These are phyloP conservation scores for Eumeta japonica DNA, from an alignment of 1,140 invertebrate genomes.

Conservation along the genomic window DNA sequence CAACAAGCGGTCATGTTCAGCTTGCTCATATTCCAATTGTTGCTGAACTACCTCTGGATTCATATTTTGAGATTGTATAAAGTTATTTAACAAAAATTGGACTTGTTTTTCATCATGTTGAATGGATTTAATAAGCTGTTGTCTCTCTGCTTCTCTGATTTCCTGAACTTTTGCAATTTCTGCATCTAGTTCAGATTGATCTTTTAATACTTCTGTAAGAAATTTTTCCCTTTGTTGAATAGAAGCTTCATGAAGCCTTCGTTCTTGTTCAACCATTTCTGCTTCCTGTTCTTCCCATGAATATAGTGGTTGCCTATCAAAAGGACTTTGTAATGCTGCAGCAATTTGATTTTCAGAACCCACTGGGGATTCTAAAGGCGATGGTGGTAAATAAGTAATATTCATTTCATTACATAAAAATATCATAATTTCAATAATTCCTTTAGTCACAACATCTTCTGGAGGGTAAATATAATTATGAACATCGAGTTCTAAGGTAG, in stretches of 20 bases:
- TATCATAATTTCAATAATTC: constrained; percentile 66
- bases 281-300: constrained; percentile 53
- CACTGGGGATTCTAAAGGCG: too few relatives aligned
- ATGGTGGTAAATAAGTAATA: constrained; percentile 36
- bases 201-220: constrained; percentile 60
- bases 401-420: constrained; percentile 61
- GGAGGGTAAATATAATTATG: constrained; percentile 66
- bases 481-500: constrained; percentile 61
- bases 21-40: constrained; percentile 64
- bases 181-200: constrained; percentile 64
- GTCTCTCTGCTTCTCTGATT: constrained; percentile 62
- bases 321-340: constrained; percentile 24
- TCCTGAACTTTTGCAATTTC: constrained; percentile 68
- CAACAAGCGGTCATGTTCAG: constrained; percentile 62
- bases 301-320: constrained; percentile 26
- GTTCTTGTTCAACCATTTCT: constrained; percentile 41
- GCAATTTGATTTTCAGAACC: constrained; percentile 16
- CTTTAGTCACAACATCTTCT: constrained; percentile 56
- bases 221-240: constrained; percentile 58
- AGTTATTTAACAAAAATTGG: constrained; percentile 64
- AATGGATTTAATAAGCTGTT: constrained; percentile 60
- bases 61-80: constrained; percentile 60
- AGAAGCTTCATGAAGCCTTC: constrained; percentile 45
- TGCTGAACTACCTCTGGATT: constrained; percentile 61
- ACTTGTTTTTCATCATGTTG: constrained; percentile 64